Evolutionary conservation across 2,113 vertebrate genomes (phyloP), one percentile per base, ranked within the genome.

Genomic region (Desmodus rotundus): DNA sequence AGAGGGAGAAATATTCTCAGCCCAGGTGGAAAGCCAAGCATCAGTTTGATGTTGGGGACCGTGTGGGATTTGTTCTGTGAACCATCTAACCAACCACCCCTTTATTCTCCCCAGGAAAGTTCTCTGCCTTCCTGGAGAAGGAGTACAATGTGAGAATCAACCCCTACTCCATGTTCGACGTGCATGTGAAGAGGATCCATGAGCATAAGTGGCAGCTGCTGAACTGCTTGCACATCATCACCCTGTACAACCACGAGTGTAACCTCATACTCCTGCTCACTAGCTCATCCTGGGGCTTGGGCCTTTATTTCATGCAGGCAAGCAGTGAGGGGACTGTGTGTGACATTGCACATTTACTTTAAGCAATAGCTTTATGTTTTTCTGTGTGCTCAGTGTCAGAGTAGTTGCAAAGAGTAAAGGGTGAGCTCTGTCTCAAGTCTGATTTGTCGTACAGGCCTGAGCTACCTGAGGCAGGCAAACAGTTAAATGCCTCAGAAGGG

Each of bases 191-290:
- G 98, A 98, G 99, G 96, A 99, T 99, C 97, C 99, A 99, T 0
- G 99, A 99, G 97, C 99, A 99, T 96, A 99, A 99, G 97, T 98
- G 99, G 89, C 99, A 99, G 15, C 98, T 99, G 85, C 98, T 99
- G 72, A 99, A 99, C 97, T 99, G 99, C 94, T 98, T 99, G 80
- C 99, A 99, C 3, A 94, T 99, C 19, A 95, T 99, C 98, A 99
- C 98, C 6, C 98, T 99, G 70, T 99, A 99, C 95, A 99, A 99
- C 98, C 98, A 99, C 99, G 96, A 99, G 99, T 96, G 89, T 5
- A 24, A 5, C 38, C 7, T 47, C 43, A 65, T 7, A 17, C 54
- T 10, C 54, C 31, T 1, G 5, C 50, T 36, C 50, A 0, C 28
- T 31, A 14, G 33, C 80, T n/a, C 2, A 0, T 6, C 43, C 50